These are phyloP conservation scores for Callaeas wilsoni DNA, from an alignment of 2,113 vertebrate genomes.

Conservation along the genomic window DNA sequence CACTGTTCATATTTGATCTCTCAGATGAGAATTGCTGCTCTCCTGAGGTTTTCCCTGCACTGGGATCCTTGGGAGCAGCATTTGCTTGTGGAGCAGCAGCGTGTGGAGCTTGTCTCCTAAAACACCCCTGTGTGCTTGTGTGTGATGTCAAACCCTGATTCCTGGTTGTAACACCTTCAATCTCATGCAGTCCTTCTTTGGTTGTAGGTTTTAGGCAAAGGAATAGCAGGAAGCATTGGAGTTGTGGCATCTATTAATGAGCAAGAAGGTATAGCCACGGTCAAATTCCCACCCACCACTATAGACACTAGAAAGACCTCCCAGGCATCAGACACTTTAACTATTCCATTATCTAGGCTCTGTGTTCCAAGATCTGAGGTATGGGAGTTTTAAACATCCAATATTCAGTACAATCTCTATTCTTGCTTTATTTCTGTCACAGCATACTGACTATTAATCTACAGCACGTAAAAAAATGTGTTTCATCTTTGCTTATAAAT, in stretches of 20 bases:
- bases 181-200: background rate
- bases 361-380: slow-evolving; percentile 97
- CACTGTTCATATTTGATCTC: background rate
- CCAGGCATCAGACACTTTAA: slow-evolving; percentile 91
- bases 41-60: rapidly evolving
- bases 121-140: background rate
- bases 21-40: background rate
- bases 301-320: slow-evolving; percentile 90
- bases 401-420: background rate
- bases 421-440: background rate
- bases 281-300: slow-evolving; percentile 84
- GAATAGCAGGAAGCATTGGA: slow-evolving; percentile 90
- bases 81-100: background rate
- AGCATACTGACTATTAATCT: background rate
- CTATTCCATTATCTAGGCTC: slow-evolving; percentile 93
- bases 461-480: background rate
- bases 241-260: slow-evolving; percentile 97
- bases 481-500: background rate
- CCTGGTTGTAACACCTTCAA: background rate
- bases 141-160: background rate
- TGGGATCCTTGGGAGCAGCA: background rate
- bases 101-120: background rate
- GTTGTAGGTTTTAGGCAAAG: slow-evolving; percentile 90
- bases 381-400: slow-evolving; percentile 52
- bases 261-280: slow-evolving; percentile 96